phyloP scores from a whole-genome alignment of 2,888 invertebrate species.

The Lysandra bellargus region DNA sequence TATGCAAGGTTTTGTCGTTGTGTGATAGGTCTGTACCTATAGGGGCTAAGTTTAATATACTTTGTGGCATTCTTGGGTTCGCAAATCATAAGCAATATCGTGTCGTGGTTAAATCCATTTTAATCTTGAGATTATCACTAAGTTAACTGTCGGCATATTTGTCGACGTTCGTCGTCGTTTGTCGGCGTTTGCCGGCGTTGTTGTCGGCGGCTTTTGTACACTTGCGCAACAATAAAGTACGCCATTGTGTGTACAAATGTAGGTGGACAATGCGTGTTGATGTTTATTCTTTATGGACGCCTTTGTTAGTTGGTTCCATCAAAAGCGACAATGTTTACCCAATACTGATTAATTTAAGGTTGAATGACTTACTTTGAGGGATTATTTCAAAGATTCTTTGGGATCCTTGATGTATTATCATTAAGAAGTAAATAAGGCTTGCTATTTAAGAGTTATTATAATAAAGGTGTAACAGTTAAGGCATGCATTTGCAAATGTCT shows the following conservation, averaged over 20 bases:
- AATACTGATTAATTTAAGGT: constrained; percentile 19
- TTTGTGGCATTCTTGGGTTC: neutral
- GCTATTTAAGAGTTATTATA: neutral
- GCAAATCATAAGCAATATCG: neutral
- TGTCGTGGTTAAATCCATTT: constrained; percentile 29
- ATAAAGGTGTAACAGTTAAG: too few relatives aligned
- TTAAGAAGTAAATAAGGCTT: neutral
- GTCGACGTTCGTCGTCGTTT: constrained; percentile 42
- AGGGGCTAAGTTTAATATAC: neutral
- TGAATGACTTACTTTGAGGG: neutral
- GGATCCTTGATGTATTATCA: neutral
- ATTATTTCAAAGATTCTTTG: neutral
- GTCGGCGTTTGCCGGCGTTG: constrained; percentile 47
- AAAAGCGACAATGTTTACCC: constrained; percentile 11
- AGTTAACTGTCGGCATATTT: constrained; percentile 48
- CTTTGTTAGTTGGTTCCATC: neutral
- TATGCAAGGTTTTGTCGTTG: too few relatives aligned
- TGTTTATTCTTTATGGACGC: constrained; percentile 4
- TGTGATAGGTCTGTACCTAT: too few relatives aligned
- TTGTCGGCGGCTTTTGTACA: constrained; percentile 21
- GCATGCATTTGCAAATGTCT: too few relatives aligned
- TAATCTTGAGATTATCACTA: neutral
- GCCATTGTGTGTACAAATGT: constrained; percentile 50
- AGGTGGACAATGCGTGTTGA: constrained; percentile 19
- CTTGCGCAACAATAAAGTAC: constrained; percentile 57